Conservation (phyloP, 1,140 invertebrate species). For the Sarcophaga peregrina region DNA sequence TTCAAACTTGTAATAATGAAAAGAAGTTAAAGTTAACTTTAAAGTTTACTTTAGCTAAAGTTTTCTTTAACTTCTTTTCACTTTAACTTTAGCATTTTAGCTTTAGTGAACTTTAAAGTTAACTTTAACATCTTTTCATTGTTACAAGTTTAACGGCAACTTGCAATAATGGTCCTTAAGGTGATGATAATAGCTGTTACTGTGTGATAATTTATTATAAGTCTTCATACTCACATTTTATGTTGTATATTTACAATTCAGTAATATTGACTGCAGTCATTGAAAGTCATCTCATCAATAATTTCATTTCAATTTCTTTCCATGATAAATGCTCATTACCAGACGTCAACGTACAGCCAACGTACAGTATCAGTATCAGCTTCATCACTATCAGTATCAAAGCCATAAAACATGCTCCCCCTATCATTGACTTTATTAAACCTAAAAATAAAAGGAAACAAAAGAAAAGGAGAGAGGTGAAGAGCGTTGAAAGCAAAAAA, state of each 20-base stretch:
- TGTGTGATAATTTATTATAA: too few relatives aligned
- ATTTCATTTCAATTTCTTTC: background rate
- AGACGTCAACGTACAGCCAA: background rate
- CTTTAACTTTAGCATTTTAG: too few relatives aligned
- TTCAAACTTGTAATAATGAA: too few relatives aligned
- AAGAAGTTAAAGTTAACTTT: too few relatives aligned
- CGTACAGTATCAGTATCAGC: background rate
- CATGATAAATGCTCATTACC: background rate
- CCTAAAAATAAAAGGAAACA: background rate
- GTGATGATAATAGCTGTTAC: too few relatives aligned
- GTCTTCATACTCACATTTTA: background rate
- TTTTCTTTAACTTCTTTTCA: too few relatives aligned
- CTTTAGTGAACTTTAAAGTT: too few relatives aligned
- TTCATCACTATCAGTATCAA: background rate
- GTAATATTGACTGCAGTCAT: background rate
- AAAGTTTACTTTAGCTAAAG: too few relatives aligned
- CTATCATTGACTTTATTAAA: constrained; percentile 5
- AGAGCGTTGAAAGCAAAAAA: background rate
- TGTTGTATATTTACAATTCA: background rate
- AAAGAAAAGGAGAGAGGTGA: background rate
- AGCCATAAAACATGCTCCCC: background rate
- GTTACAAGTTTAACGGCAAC: too few relatives aligned
- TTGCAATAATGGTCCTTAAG: too few relatives aligned
- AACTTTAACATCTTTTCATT: too few relatives aligned
- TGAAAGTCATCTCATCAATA: constrained; percentile 1